Evolutionary conservation across 2,113 vertebrate genomes (phyloP), one percentile per base, ranked within the genome.

Genomic region (Albula goreensis): DNA sequence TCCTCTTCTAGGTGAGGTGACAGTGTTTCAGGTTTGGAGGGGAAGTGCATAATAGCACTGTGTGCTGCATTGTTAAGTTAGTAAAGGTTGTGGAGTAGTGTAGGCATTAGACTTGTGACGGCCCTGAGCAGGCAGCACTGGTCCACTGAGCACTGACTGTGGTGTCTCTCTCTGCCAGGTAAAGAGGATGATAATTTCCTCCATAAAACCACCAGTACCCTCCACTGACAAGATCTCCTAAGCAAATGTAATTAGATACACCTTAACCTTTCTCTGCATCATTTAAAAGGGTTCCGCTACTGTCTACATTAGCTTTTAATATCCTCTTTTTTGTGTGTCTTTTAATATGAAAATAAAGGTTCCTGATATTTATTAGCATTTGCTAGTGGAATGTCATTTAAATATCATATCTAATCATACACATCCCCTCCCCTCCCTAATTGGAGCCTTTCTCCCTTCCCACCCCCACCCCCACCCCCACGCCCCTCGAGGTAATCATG

Each of bases 331-430:
- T 74, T 31, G 5, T 31, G 6, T n/a, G 9, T 25, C 49, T 22
- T 56, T 63, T 81, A 78, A 74, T 78, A 52, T 31, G 22, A 66
- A 66, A 60, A 66, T 74, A 80, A 57, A 85, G 56, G 25, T 83
- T 91, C 91, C 91, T 90, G 91, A 92, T 94, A 92, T 74, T 74
- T 74, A 74, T 94, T 92, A 91, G 90, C 91, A 90, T 93, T 94
- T 92, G 93, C 90, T 89, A 87, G 91, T 13, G 70, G 93, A 94
- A 94, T 94, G 92, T 93, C 93, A 93, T 93, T 95, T 92, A 95
- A 94, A 94, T 93, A 93, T 94, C 92, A 94, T 91, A 90, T 93
- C 92, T 94, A 93, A 94, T 95, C 91, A 93, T 89, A 92, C 90
- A 85, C 92, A 85, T 88, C 83, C 83, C 85, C 87, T 89, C 85